phyloP scores from a whole-genome alignment of 2,797 vertebrate genomes.

The Octomys mimax region DNA sequence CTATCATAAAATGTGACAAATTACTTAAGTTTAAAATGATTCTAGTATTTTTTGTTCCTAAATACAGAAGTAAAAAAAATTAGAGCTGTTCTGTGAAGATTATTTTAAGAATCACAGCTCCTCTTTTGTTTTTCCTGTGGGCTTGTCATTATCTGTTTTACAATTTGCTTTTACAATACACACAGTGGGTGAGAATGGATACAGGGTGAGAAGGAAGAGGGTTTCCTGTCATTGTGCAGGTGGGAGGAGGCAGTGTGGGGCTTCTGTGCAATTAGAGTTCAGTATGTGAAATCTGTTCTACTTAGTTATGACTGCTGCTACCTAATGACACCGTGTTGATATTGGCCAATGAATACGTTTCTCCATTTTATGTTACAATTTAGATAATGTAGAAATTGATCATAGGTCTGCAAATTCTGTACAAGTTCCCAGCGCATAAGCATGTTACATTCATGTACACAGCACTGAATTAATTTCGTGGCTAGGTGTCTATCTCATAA shows the following conservation, averaged over 20 bases:
- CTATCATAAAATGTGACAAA: not conserved
- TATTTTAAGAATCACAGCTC: not conserved
- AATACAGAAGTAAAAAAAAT: slow-evolving; percentile 30
- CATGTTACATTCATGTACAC: not conserved
- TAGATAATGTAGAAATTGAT: not conserved
- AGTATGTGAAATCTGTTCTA: not conserved
- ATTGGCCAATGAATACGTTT: not conserved
- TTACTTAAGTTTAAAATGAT: not conserved
- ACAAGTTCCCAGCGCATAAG: not conserved
- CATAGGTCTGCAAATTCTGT: not conserved
- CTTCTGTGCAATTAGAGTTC: not conserved
- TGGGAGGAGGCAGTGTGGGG: not conserved
- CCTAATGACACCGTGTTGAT: not conserved
- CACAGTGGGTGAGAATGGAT: not conserved
- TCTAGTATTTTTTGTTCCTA: not conserved
- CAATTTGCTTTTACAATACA: not conserved
- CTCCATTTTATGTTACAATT: not conserved
- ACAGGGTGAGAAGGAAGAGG: not conserved
- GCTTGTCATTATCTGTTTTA: not conserved
- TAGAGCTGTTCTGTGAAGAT: not conserved
- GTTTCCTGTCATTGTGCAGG: not conserved
- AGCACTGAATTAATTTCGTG: slow-evolving; percentile 21
- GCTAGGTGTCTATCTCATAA: not conserved
- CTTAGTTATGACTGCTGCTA: not conserved
- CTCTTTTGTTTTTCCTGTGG: not conserved